phyloP scores from a whole-genome alignment of 2,113 vertebrate genomes.

The Poecilia latipinna region DNA sequence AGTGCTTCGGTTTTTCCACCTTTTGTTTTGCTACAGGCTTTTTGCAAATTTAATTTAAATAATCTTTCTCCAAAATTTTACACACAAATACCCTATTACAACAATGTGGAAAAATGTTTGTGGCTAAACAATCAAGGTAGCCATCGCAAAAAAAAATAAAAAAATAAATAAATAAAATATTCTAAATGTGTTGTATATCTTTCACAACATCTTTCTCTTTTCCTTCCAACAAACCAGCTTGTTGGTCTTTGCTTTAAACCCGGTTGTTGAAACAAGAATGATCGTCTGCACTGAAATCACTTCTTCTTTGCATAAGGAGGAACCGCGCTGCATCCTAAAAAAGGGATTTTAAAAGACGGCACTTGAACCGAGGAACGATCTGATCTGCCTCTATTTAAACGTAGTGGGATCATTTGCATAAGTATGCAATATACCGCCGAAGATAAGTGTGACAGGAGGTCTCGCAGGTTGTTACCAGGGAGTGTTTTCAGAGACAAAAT shows the following conservation, averaged over 20 bases:
- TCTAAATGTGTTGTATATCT: not conserved
- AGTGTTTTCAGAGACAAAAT: conserved; percentile 23
- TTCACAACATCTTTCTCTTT: conserved; percentile 4
- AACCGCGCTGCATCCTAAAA: conserved; percentile 42
- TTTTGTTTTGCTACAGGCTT: not conserved
- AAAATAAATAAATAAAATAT: too few relatives aligned
- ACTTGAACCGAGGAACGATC: conserved; percentile 49
- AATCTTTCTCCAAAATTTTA: too few relatives aligned
- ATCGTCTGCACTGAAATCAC: conserved; percentile 31
- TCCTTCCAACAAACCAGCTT: conserved; percentile 8
- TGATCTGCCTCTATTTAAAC: conserved; percentile 55
- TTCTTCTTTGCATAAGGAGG: conserved; percentile 40
- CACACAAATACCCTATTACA: too few relatives aligned
- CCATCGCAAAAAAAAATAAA: too few relatives aligned
- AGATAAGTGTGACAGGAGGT: conserved; percentile 45
- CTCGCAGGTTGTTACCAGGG: conserved; percentile 35
- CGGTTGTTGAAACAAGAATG: conserved; percentile 11
- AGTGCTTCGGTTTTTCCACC: too few relatives aligned
- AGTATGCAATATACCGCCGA: conserved; percentile 39
- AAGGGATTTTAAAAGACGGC: conserved; percentile 43
- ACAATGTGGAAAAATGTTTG: too few relatives aligned
- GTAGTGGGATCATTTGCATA: conserved; percentile 52
- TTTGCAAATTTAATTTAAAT: not conserved
- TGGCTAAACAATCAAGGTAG: too few relatives aligned
- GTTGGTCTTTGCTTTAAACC: conserved; percentile 6